Evolutionary conservation across 2,113 vertebrate species (phyloP), one percentile per base, ranked within the genome.

Genomic region (Podarcis muralis): DNA sequence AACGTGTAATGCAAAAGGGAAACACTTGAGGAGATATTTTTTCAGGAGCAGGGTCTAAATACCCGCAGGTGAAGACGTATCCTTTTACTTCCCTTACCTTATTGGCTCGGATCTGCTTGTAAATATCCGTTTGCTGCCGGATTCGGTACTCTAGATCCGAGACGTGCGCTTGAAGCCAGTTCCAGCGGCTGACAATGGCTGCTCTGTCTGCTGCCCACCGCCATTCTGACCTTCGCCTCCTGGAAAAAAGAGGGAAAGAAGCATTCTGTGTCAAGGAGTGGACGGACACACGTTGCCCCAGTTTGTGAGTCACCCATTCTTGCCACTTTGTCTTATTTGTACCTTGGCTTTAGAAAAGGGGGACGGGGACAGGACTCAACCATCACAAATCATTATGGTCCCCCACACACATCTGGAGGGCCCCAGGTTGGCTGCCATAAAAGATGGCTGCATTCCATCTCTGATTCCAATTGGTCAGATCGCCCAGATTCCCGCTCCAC

Each of bases 101-200:
- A 93, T 97, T 98, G 95, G 97, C 96, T 53, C 99, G 98, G 69
- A 99, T 98, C 96, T 99, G 99, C 88, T 98, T 97, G 97, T 98
- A 99, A 93, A 99, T 99, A 96, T 99, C 99, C 0, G 98, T 98
- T 88, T 99, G 99, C 96, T 99, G 99, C 32, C 99, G 97, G 96
- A 99, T 99, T 85, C 99, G 98, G 94, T 99, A 99, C 93, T 99
- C 99, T 97, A 99, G 96, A 97, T 99, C 99, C 0, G 99, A 99
- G 94, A 99, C 98, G 89, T 99, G 99, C 77, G 99, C 99, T 93
- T 99, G 99, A 76, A 99, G 98, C 99, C 99, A 99, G 94, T 99
- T 99, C 99, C 99, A 99, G 96, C 98, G 99, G 95, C 99, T 99
- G 96, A 99, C 98, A 96, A 99, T 99, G 76, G 98, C 97, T 12